phyloP scores from a whole-genome alignment of 1,140 invertebrate species.

The Drosophila lacertosa region DNA sequence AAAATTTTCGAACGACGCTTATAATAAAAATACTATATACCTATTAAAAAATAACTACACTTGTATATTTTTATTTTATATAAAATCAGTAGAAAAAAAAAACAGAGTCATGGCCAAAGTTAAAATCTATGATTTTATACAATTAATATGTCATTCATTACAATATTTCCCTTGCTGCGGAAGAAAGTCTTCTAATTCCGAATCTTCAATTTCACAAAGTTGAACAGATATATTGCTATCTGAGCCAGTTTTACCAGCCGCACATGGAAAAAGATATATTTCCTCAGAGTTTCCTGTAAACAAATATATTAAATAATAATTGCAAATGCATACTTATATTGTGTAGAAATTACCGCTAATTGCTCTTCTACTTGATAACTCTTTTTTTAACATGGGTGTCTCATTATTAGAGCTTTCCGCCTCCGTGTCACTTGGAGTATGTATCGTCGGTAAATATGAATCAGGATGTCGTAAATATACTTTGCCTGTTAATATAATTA shows the following conservation, averaged over 20 bases:
- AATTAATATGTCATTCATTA: conserved; percentile 70
- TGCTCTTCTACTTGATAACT: conserved; percentile 54
- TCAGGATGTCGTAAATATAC: conserved; percentile 93
- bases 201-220: conserved; percentile 96
- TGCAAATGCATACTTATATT: neutral
- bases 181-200: conserved; percentile 88
- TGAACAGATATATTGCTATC: conserved; percentile 94
- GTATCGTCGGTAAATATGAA: conserved; percentile 92
- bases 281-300: conserved; percentile 86
- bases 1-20: neutral
- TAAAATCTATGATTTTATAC: conserved; percentile 67
- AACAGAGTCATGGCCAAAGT: conserved; percentile 59
- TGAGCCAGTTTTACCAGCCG: conserved; percentile 84
- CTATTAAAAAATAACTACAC: conserved; percentile 37
- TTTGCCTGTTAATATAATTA: conserved; percentile 84
- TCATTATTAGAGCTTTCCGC: conserved; percentile 85
- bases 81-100: conserved; percentile 76
- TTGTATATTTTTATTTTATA: conserved; percentile 67
- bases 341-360: conserved; percentile 58
- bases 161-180: conserved; percentile 55
- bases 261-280: conserved; percentile 89
- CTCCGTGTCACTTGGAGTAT: conserved; percentile 88
- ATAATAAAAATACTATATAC: neutral
- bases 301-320: neutral
- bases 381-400: conserved; percentile 56